Evolutionary conservation across 2,888 invertebrate species (phyloP), one percentile per base, ranked within the genome.

Genomic region (Drosophila neonasuta): DNA sequence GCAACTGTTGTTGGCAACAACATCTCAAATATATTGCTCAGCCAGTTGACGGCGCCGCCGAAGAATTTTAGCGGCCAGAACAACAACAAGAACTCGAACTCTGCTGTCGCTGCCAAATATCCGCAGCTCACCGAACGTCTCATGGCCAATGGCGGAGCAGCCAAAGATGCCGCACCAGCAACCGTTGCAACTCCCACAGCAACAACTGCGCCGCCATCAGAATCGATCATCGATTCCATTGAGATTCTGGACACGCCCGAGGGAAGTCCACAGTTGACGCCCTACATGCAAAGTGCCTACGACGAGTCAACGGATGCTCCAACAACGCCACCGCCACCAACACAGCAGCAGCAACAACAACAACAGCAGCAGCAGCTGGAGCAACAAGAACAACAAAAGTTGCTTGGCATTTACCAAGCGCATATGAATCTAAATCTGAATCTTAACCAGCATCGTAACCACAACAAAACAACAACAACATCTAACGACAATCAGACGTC

Each of bases 171-270:
- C 32, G 10, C 50, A 15, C 24, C 30, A 17, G 6, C 49, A 39
- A 45, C 39, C 9, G 8, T 74, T 13, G 13, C 50, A 8, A 2
- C 66, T 7, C 41, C 63, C 15, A 10, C 62, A 48, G 15, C 48
- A 44, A 29, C n/a, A 36, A 24, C 32, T 49, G 58, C 61, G 10
- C 36, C 20, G 10, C 36, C 20, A 11, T n/a, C 42, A 1, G 59
- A 66, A 52, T 49, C 75, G 8, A 75, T 88, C 15, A 87, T 90
- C 45, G 90, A 90, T 66, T 89, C 90, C 6, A 90, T 90, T 71
- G 90, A 90, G 66, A 90, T 90, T 39, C 66, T 90, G 34, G 90
- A 90, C 58, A 89, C 90, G 8, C 90, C 90, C 8, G 90, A 89
- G 51, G 88, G 88, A 20, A 90, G 90, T 73, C 89, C 88, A 4